phyloP scores from a whole-genome alignment of 1,140 invertebrate genomes.

The Lasioglossum baleicum region DNA sequence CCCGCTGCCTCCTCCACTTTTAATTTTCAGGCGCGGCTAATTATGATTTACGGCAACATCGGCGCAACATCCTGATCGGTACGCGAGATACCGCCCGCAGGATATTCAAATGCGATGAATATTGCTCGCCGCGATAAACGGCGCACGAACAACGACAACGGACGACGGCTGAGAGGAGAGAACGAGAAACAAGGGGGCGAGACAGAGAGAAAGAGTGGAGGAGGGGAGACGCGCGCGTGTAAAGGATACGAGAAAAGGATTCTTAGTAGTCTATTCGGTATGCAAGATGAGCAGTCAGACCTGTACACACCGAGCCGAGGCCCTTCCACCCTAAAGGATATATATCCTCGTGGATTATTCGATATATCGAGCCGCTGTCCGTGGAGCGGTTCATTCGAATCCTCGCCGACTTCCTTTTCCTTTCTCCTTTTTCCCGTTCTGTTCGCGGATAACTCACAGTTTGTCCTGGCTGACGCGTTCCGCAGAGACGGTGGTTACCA shows the following conservation, averaged over 20 bases:
- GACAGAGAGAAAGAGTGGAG: slow-evolving; percentile 23
- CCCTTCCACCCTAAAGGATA: slow-evolving; percentile 52
- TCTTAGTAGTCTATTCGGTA: slow-evolving; percentile 70
- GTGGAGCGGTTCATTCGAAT: slow-evolving; percentile 31
- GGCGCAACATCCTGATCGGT: slow-evolving; percentile 75
- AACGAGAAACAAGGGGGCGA: slow-evolving; percentile 33
- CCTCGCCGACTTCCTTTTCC: not conserved
- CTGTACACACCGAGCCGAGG: slow-evolving; percentile 59
- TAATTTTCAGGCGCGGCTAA: slow-evolving; percentile 74
- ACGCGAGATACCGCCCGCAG: slow-evolving; percentile 73
- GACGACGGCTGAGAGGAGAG: slow-evolving; percentile 29
- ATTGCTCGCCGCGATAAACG: slow-evolving; percentile 73
- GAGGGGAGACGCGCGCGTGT: slow-evolving; percentile 52
- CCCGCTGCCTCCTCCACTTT: slow-evolving; percentile 58
- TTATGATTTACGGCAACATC: slow-evolving; percentile 79
- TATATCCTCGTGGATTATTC: slow-evolving; percentile 55
- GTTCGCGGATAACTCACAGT: not conserved
- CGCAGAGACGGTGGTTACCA: slow-evolving; percentile 25
- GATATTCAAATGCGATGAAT: slow-evolving; percentile 78
- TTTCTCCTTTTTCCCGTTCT: no score
- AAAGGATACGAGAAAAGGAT: slow-evolving; percentile 66
- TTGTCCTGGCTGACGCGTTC: not conserved
- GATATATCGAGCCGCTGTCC: slow-evolving; percentile 18
- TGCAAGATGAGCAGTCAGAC: slow-evolving; percentile 64
- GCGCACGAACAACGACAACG: slow-evolving; percentile 61